Evolutionary conservation across 2,113 vertebrate genomes (phyloP).

Genomic region (Micromys minutus): DNA sequence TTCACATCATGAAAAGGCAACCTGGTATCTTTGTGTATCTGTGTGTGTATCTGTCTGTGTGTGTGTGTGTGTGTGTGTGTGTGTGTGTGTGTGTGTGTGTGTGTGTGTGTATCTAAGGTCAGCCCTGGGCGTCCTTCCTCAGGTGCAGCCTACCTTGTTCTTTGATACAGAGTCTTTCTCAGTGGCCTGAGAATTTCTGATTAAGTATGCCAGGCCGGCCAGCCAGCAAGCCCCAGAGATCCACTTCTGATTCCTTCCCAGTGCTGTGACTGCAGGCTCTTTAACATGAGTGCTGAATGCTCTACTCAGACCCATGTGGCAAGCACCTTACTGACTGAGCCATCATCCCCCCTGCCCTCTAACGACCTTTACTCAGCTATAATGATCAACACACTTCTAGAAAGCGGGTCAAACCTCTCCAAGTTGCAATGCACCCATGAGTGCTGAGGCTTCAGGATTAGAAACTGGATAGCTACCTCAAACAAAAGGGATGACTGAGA

Average conservation of each 20-base stretch:
- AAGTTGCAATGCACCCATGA: not conserved
- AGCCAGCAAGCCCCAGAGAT: not conserved
- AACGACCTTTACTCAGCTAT: not conserved
- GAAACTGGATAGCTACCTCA: not conserved
- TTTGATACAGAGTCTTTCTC: not conserved
- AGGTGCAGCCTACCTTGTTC: not conserved
- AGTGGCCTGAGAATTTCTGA: not conserved
- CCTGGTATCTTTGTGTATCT: too few species aligned
- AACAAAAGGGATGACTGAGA: not conserved
- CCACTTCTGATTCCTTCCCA: not conserved
- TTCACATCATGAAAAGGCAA: not conserved
- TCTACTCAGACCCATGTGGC: not conserved
- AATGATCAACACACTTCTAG: not conserved
- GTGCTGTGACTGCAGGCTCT: not conserved
- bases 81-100: not conserved
- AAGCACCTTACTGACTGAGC: not conserved
- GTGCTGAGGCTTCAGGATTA: not conserved
- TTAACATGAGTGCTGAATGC: not conserved
- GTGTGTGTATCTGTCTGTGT: not conserved
- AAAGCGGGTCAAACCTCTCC: not conserved
- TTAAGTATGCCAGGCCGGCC: not conserved
- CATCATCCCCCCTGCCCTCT: not conserved
- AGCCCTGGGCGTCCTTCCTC: not conserved
- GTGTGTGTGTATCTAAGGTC: not conserved
- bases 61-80: not conserved